A percentile compares a stretch with the other conserved stretches of the same genome.
phyloP scores from a whole-genome alignment of 2,113 vertebrate genomes.

The Carettochelys insculpta region DNA sequence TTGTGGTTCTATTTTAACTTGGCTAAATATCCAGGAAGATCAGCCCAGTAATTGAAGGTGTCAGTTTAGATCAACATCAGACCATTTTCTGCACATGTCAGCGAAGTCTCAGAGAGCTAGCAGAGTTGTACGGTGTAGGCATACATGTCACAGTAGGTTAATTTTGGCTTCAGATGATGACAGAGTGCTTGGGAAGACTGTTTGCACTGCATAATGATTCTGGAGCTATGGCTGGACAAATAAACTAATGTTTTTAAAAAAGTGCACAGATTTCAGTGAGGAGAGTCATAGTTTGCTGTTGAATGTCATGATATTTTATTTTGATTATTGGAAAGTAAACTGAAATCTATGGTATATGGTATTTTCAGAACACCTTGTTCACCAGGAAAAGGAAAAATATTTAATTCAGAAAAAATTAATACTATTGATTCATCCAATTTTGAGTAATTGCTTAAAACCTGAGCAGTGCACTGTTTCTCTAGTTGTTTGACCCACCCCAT shows the following conservation, averaged over 20 bases:
- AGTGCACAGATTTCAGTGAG: conserved; percentile 35
- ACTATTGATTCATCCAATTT: background rate
- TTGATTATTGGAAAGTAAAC: conserved; percentile 42
- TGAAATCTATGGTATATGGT: background rate
- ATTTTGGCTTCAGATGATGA: conserved; percentile 38
- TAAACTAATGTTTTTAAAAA: conserved; percentile 25
- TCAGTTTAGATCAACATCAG: background rate
- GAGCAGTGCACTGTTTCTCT: background rate
- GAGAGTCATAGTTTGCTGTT: conserved; percentile 40
- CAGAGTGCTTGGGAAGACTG: conserved; percentile 57
- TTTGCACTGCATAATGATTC: conserved; percentile 62
- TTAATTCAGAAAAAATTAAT: background rate
- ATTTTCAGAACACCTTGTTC: background rate
- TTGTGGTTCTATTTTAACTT: background rate
- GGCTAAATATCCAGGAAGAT: background rate
- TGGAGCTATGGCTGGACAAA: conserved; percentile 60
- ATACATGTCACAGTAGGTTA: background rate
- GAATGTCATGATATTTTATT: conserved; percentile 40
- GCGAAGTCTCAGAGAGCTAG: background rate
- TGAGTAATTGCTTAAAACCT: background rate
- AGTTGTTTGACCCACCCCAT: background rate
- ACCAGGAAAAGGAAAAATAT: background rate
- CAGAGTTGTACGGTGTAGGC: background rate
- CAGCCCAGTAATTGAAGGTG: background rate
- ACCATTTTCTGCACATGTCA: background rate